Evolutionary conservation across 1,140 invertebrate species (phyloP).

Genomic region (Phenacoccus solenopsis): DNA sequence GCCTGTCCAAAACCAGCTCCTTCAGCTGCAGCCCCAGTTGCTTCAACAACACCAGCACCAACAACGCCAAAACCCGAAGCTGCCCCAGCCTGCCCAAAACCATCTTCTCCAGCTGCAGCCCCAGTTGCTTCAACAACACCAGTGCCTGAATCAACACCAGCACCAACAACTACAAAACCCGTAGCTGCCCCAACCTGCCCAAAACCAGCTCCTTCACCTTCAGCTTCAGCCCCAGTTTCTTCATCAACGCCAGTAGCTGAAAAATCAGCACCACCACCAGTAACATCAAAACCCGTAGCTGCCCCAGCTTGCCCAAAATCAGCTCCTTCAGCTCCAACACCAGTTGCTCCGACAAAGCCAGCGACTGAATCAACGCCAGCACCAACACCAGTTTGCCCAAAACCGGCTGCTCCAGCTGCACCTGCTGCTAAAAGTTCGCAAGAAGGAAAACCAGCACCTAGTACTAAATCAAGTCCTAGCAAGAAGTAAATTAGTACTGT

Average conservation of each 20-base stretch:
- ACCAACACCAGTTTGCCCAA: background rate
- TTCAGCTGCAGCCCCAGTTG: background rate
- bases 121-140: constrained; percentile 4
- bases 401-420: background rate
- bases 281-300: constrained; percentile 34
- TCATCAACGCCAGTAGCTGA: too few relatives aligned
- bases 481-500: background rate
- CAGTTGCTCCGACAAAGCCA: background rate
- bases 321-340: constrained; percentile 6
- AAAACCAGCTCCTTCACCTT: constrained; percentile 33
- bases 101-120: background rate
- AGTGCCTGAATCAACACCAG: constrained; percentile 35
- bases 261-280: background rate
- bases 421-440: background rate
- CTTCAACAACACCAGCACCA: background rate
- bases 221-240: constrained; percentile 23
- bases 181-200: constrained; percentile 30
- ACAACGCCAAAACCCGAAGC: too few relatives aligned
- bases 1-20: background rate
- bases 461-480: background rate
- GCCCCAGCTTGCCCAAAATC: constrained; percentile 33
- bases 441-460: background rate
- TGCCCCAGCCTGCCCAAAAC: constrained; percentile 12
- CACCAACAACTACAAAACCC: constrained; percentile 30
- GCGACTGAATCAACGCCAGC: background rate